Evolutionary conservation across 2,113 vertebrate species (phyloP).

Genomic region (Pavo muticus): DNA sequence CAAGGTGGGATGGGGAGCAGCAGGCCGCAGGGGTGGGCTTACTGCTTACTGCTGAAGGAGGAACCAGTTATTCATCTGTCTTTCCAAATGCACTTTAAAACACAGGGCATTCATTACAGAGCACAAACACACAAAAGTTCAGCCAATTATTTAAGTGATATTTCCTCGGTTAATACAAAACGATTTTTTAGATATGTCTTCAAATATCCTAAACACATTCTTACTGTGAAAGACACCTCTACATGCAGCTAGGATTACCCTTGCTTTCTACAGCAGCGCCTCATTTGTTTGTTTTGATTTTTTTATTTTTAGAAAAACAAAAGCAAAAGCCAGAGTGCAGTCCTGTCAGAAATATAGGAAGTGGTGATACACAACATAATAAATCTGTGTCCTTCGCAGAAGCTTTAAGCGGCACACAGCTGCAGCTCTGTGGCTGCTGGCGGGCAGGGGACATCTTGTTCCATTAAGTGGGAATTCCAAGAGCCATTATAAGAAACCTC

Average conservation of each 20-base stretch:
- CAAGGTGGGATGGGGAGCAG: neutral
- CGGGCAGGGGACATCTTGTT: neutral
- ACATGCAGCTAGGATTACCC: neutral
- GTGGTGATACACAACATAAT: neutral
- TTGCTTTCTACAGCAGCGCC: neutral
- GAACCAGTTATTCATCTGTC: neutral
- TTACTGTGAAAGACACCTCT: neutral
- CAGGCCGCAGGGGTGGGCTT: rapidly evolving
- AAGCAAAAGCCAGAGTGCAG: neutral
- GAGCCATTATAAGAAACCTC: neutral
- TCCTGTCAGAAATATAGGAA: neutral
- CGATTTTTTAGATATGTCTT: neutral
- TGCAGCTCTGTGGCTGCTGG: neutral
- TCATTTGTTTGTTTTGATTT: neutral
- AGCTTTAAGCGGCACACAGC: neutral
- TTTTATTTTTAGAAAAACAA: neutral
- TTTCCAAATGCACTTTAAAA: neutral
- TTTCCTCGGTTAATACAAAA: neutral
- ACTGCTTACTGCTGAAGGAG: neutral
- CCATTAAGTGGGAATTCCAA: neutral
- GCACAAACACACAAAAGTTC: neutral
- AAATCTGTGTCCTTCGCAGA: neutral
- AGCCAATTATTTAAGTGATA: neutral
- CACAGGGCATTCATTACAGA: neutral
- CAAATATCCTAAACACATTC: neutral